phyloP scores from a whole-genome alignment of 2,888 invertebrate species.

The Abrostola triplasia region DNA sequence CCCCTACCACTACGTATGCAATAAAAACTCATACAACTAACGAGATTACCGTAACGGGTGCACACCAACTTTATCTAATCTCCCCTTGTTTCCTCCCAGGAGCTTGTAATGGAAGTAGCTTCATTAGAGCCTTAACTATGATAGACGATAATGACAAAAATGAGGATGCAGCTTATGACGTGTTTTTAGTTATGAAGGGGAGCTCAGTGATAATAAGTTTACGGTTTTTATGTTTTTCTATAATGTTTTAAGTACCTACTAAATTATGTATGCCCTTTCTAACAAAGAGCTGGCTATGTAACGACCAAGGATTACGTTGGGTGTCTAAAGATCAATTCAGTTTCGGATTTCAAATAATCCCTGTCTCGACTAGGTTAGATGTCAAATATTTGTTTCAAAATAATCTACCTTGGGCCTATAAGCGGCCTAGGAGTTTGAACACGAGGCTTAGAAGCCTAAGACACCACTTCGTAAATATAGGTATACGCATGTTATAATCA shows the following conservation, averaged over 20 bases:
- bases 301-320: background rate
- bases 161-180: conserved; percentile 57
- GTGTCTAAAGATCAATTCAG: no score
- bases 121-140: conserved; percentile 65
- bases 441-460: no score
- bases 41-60: conserved; percentile 64
- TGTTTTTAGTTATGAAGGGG: conserved; percentile 34
- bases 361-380: no score
- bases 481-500: no score
- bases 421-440: no score
- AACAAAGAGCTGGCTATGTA: background rate
- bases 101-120: conserved; percentile 66
- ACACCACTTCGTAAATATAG: no score
- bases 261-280: background rate
- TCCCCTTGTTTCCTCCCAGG: conserved; percentile 72
- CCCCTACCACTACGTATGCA: conserved; percentile 14
- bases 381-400: no score
- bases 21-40: conserved; percentile 60
- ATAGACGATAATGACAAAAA: conserved; percentile 64
- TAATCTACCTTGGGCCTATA: no score
- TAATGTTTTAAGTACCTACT: background rate
- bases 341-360: no score
- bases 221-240: conserved; percentile 14
- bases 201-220: conserved; percentile 22
- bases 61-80: conserved; percentile 72